Evolutionary conservation across 2,797 vertebrate genomes (phyloP), one percentile per base, ranked within the genome.

Genomic region (Tokudaia muenninki): DNA sequence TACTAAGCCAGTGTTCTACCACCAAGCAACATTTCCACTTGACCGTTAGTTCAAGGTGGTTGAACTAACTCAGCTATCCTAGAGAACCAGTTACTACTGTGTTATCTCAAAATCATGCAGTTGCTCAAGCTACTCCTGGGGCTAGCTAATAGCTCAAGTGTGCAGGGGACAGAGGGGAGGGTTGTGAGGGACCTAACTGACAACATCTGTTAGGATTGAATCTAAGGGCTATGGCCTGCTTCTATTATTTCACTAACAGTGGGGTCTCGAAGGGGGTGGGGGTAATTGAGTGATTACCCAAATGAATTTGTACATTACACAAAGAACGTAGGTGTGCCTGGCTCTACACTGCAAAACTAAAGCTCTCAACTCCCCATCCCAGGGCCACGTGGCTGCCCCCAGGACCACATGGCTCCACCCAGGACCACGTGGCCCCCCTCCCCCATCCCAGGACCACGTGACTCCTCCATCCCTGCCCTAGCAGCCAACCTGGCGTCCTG

Each of bases 281-380:
- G n/a, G 47, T 57, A 10, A 31, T 0, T 26, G 65, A 90, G 83
- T n/a, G 21, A 92, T 75, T 87, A 96, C 86, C 47, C 10, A 6
- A 78, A 83, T 29, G 14, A 65, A 63, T 84, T 12, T 22, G 57
- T 47, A 37, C 70, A 80, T 95, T 11, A 65, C 4, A 95, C 79
- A 61, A 79, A 96, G 96, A 88, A 80, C 0, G 0, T 41, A 96
- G 96, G 52, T 96, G 94, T 95, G 91, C 52, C 87, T 55, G 21
- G 14, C 65, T 34, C 34, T 77, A 80, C 75, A 70, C 94, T 95
- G 92, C 92, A 70, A 97, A 97, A 96, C 3, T 31, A 86, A 95
- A 77, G 63, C 96, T 98, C 74, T 84, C 94, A 92, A 72, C 80
- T 96, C 57, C 4, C 97, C 83, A 94, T 63, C 50, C 57, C 4